Conservation (phyloP, 23 tunicate genomes). For the Styela clava region DNA sequence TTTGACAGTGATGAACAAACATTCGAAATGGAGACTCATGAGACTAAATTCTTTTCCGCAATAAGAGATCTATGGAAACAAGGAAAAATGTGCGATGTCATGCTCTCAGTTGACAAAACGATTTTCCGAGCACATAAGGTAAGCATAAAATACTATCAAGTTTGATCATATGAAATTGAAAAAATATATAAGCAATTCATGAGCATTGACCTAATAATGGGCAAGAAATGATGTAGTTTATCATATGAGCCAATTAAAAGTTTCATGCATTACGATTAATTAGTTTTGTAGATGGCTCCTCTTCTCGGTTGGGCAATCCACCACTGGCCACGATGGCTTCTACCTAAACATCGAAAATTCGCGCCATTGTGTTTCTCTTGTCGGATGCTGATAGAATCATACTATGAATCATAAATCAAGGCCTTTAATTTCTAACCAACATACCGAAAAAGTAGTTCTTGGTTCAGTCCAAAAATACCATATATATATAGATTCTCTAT, state of each 20-base stretch:
- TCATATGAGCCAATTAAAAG: too few relatives aligned
- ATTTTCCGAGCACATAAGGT: constrained; percentile 69
- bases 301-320: constrained; percentile 44
- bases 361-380: too few relatives aligned
- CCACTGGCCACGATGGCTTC: constrained; percentile 53
- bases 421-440: background rate
- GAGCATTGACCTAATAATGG: too few relatives aligned
- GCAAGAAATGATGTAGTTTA: too few relatives aligned
- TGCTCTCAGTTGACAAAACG: constrained; percentile 42
- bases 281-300: constrained; percentile 45
- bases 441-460: constrained; percentile 33
- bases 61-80: constrained; percentile 41
- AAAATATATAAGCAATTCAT: too few relatives aligned
- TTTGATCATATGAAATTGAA: background rate
- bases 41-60: constrained; percentile 5
- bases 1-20: background rate
- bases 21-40: constrained; percentile 8
- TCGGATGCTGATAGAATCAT: too few relatives aligned
- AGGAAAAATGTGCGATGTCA: constrained; percentile 53
- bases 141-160: background rate
- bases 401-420: background rate
- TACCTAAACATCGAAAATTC: too few relatives aligned
- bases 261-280: too few relatives aligned
- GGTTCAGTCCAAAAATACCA: constrained; percentile 54
- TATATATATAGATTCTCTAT: too few relatives aligned